phyloP scores from a whole-genome alignment of 2,113 vertebrate genomes.

The Tragelaphus buxtoni region DNA sequence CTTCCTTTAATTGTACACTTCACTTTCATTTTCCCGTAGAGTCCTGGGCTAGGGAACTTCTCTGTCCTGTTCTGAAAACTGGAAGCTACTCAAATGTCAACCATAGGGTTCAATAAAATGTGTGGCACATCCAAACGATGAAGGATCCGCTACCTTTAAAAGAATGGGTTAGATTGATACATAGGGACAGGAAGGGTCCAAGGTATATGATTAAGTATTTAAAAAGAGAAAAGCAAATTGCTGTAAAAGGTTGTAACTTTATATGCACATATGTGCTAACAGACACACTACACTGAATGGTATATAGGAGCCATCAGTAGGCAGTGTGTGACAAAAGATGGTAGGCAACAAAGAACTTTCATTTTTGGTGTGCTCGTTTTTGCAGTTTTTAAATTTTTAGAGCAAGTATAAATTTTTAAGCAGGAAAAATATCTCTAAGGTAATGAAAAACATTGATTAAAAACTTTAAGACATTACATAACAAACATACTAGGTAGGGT shows the following conservation, averaged over 20 bases:
- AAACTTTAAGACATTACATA: neutral
- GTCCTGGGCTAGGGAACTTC: constrained; percentile 57
- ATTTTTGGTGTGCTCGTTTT: neutral
- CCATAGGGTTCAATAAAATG: neutral
- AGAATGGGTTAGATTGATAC: neutral
- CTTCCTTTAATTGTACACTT: constrained; percentile 79
- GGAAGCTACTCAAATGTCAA: constrained; percentile 34
- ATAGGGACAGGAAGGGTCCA: neutral
- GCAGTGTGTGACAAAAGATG: neutral
- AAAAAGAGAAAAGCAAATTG: constrained; percentile 1
- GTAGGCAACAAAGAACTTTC: neutral
- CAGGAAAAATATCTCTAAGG: constrained; percentile 4
- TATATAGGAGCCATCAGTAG: neutral
- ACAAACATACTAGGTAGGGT: neutral
- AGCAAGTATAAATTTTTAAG: neutral
- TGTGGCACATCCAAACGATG: neutral
- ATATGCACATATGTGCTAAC: neutral
- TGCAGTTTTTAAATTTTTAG: constrained; percentile 17
- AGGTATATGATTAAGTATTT: neutral
- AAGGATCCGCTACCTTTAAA: neutral
- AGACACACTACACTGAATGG: neutral
- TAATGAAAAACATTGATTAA: constrained; percentile 7
- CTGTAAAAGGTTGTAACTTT: neutral
- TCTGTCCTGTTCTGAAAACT: constrained; percentile 69
- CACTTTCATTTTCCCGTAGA: constrained; percentile 77